Base-by-base conservation (phyloP, 2,797 vertebrate genomes). In the Silurus aristotelis region DNA sequence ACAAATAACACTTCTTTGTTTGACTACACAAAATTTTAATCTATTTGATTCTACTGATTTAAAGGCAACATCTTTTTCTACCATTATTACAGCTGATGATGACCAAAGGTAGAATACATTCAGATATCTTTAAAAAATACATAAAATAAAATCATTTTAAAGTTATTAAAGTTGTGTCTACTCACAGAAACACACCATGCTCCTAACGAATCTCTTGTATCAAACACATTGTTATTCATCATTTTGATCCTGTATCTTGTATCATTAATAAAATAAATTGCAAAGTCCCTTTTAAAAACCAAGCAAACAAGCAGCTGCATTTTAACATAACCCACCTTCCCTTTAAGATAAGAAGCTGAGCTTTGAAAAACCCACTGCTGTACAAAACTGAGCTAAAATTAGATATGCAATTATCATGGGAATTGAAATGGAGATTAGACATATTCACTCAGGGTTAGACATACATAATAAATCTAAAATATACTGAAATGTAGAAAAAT, bases 211-310 rank as follows among this genome's bases (percentile, higher is more conserved):
- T 75, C 22, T 46, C 67, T 75, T 68, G 68, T 67, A 14, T 31
- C 12, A 64, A 48, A 80, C 46, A 84, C 83, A 87, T 3, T 63
- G 4, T 55, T 81, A 80, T 72, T 70, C 10, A 56, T 25, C 63
- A 38, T 63, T 82, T 77, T 81, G 88, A 89, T 68, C 56, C 68
- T 61, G 80, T 73, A 89, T 80, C n/a, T 63, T 80, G 25, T 85
- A 89, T 89, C 87, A 89, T 89, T 84, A 88, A 43, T 85, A 15
- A 83, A 46, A 77, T 48, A 89, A 89, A 88, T 86, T 85, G 88
- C 86, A 90, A 80, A 82, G 70, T 61, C 52, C 15, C 7, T 13
- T 73, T 83, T 85, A 89, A 89, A 87, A 68, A 85, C 55, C 48
- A 60, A 22, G 19, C 70, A 64, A 5, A 56, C 20, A 83, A 73